Evolutionary conservation across 2,113 vertebrate species (phyloP).

Genomic region (Corythaeola cristata): DNA sequence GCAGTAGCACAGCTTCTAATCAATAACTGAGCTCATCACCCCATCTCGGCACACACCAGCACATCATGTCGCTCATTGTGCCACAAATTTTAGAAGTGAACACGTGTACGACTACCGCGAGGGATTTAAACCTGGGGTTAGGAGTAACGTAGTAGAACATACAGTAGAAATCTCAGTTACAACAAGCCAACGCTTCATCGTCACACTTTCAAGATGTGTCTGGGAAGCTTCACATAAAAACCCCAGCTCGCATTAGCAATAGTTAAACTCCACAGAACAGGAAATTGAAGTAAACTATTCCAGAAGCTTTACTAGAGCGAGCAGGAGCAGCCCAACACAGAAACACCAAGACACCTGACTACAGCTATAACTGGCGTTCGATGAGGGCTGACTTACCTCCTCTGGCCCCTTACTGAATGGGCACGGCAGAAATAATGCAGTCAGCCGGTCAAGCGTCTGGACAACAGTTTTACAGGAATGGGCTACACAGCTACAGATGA

Average conservation of each 20-base stretch:
- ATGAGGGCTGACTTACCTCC: background rate
- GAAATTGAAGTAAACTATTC: background rate
- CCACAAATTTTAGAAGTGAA: background rate
- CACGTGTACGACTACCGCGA: too few species aligned
- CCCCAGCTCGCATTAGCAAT: accelerated
- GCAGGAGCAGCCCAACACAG: background rate
- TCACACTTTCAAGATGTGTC: background rate
- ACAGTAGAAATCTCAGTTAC: background rate
- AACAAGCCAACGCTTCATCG: accelerated
- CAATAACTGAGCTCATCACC: background rate
- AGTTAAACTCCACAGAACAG: background rate
- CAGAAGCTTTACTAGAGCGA: background rate
- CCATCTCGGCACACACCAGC: background rate
- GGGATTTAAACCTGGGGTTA: background rate
- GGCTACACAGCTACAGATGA: background rate
- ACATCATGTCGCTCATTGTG: accelerated
- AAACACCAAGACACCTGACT: background rate
- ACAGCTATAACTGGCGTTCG: background rate
- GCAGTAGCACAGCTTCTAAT: background rate
- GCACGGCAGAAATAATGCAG: background rate
- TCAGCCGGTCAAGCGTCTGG: background rate
- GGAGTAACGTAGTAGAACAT: accelerated
- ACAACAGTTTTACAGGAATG: background rate
- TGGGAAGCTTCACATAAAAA: background rate
- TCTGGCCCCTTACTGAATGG: background rate